phyloP scores from a whole-genome alignment of 2,113 vertebrate species.

The Typhlomys cinereus region DNA sequence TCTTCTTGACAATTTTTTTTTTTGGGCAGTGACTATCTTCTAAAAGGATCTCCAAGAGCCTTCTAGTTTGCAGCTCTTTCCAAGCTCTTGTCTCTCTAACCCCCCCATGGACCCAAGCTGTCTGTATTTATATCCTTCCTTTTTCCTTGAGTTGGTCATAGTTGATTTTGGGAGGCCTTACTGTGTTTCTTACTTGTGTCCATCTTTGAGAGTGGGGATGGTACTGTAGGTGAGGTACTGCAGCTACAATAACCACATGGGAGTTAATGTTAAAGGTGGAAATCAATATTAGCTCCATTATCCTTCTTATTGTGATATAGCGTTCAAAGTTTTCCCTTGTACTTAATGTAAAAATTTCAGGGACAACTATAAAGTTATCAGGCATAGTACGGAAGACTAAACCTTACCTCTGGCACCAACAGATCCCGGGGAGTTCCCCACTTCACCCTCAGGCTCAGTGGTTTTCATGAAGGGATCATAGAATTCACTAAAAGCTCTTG shows the following conservation, averaged over 20 bases:
- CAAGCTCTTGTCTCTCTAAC: background rate
- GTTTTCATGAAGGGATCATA: background rate
- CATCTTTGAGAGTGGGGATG: background rate
- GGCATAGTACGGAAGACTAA: background rate
- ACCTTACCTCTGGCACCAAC: background rate
- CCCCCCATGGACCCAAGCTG: background rate
- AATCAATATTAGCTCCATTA: background rate
- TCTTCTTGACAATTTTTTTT: background rate
- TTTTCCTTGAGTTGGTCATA: background rate
- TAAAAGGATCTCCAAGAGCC: background rate
- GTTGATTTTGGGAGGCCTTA: slow-evolving; percentile 2
- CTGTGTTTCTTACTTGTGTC: background rate
- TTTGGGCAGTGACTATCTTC: background rate
- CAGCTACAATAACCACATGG: background rate
- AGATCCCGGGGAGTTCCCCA: background rate
- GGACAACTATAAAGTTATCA: background rate
- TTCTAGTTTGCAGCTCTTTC: slow-evolving; percentile 29
- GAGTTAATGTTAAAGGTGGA: background rate
- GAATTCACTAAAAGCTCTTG: background rate
- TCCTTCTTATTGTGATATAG: background rate
- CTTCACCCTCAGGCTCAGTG: background rate
- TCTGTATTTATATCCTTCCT: background rate
- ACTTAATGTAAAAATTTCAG: background rate
- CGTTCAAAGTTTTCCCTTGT: background rate
- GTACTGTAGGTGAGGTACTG: background rate